A percentile compares a stretch with the other conserved stretches of the same genome.
Evolutionary conservation across 1,140 invertebrate genomes (phyloP).

Genomic region (Drosophila tropicalis): DNA sequence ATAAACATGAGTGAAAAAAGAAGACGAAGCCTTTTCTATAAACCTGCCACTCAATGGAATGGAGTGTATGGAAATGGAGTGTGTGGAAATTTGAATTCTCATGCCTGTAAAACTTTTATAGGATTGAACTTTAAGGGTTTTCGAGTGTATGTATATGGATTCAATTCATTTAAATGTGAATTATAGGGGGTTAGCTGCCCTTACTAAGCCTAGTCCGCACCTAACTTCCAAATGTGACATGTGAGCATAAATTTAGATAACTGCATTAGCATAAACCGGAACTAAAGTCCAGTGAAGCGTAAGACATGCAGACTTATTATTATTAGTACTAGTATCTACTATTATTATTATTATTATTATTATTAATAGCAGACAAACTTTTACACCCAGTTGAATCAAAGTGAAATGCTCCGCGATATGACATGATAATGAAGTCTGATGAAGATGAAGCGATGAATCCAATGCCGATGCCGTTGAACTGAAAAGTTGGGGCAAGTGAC

Average conservation of each 20-base stretch:
- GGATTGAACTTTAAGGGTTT: not conserved
- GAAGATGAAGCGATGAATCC: conserved; percentile 57
- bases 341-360: conserved; percentile 48
- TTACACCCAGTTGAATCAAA: conserved; percentile 20
- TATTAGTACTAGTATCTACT: conserved; percentile 31
- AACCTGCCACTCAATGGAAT: not conserved
- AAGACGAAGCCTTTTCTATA: conserved; percentile 14
- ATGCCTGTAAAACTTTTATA: not conserved
- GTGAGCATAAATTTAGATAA: conserved; percentile 53
- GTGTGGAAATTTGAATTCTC: not conserved
- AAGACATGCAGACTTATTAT: conserved; percentile 54
- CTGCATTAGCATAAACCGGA: conserved; percentile 73
- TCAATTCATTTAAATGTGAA: no score
- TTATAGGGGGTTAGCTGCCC: no score
- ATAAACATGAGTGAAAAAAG: conserved; percentile 54
- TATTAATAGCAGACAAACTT: conserved; percentile 56
- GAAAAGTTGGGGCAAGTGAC: conserved; percentile 56
- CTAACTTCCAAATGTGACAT: conserved; percentile 22
- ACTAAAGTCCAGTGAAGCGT: conserved; percentile 66
- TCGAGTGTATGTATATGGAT: no score
- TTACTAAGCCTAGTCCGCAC: not conserved
- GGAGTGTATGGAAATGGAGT: not conserved
- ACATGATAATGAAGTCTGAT: conserved; percentile 43
- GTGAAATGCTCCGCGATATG: conserved; percentile 29
- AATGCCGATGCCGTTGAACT: conserved; percentile 44